phyloP scores from a whole-genome alignment of 2,113 vertebrate genomes.

The Arizona elegans region DNA sequence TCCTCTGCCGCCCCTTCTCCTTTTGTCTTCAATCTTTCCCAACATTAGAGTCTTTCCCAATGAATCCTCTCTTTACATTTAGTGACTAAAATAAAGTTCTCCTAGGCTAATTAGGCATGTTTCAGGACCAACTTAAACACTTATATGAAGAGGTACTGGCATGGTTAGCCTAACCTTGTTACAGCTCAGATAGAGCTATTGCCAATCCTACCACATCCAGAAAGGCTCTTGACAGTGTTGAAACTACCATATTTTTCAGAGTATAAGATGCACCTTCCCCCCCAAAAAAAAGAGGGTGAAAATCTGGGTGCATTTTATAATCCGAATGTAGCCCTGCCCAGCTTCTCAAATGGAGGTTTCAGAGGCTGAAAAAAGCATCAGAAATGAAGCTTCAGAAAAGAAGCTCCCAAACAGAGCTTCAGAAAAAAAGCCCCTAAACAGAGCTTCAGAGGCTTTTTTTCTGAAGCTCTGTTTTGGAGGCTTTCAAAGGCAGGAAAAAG shows the following conservation, averaged over 20 bases:
- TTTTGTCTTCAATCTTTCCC: background rate
- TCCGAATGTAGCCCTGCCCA: too few relatives aligned
- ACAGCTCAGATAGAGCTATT: background rate
- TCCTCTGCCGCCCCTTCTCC: background rate
- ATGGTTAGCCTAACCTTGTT: background rate
- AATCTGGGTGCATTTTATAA: too few relatives aligned
- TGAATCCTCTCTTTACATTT: background rate
- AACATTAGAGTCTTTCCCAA: background rate
- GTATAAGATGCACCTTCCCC: too few relatives aligned
- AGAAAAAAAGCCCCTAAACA: too few relatives aligned
- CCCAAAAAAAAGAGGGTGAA: too few relatives aligned
- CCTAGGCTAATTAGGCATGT: background rate
- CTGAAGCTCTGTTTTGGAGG: too few relatives aligned
- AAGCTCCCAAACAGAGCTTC: too few relatives aligned
- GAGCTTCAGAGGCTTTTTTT: too few relatives aligned
- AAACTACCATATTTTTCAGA: background rate
- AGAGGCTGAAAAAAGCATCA: too few relatives aligned
- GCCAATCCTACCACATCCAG: background rate
- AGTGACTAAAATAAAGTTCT: background rate
- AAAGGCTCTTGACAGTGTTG: background rate
- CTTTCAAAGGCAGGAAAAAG: too few relatives aligned
- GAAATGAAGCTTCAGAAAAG: too few relatives aligned
- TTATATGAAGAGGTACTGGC: background rate
- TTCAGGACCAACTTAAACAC: background rate
- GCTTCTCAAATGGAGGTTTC: too few relatives aligned